A percentile compares a stretch with the other conserved stretches of the same genome.
phyloP scores from a whole-genome alignment of 2,113 vertebrate species.

The Catharus bicknelli region DNA sequence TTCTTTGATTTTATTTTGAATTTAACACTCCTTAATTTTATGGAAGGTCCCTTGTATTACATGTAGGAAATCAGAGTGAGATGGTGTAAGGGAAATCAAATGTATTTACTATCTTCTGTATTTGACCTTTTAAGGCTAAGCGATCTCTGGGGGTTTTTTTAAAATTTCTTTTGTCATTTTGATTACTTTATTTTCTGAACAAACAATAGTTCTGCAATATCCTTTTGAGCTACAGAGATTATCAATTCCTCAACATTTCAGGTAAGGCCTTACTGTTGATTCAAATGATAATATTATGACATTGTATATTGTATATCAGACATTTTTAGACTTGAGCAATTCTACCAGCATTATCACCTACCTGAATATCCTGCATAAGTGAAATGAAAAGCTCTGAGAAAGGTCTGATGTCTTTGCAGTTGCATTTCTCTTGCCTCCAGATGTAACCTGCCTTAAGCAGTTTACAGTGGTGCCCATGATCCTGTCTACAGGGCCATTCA shows the following conservation, averaged over 20 bases:
- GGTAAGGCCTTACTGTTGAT: background rate
- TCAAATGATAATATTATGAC: background rate
- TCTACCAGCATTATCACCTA: background rate
- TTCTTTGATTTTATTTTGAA: slow-evolving; percentile 39
- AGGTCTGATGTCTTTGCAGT: background rate
- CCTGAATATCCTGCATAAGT: background rate
- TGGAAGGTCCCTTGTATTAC: slow-evolving; percentile 20
- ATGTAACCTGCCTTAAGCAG: background rate
- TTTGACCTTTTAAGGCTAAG: background rate
- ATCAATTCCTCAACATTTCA: background rate
- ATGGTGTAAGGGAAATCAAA: background rate
- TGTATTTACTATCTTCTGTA: background rate
- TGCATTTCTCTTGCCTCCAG: background rate
- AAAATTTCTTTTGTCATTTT: background rate
- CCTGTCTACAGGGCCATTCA: background rate
- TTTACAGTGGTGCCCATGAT: background rate
- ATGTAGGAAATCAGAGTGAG: background rate
- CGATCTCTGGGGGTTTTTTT: background rate
- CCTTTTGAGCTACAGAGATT: background rate
- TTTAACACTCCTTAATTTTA: slow-evolving; percentile 49
- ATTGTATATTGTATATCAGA: background rate
- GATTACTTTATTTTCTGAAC: background rate
- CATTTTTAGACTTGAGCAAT: background rate
- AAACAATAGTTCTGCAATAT: background rate
- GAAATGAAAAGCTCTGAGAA: background rate